Evolutionary conservation across 2,113 vertebrate species (phyloP).

Genomic region (Rhinopithecus roxellana): DNA sequence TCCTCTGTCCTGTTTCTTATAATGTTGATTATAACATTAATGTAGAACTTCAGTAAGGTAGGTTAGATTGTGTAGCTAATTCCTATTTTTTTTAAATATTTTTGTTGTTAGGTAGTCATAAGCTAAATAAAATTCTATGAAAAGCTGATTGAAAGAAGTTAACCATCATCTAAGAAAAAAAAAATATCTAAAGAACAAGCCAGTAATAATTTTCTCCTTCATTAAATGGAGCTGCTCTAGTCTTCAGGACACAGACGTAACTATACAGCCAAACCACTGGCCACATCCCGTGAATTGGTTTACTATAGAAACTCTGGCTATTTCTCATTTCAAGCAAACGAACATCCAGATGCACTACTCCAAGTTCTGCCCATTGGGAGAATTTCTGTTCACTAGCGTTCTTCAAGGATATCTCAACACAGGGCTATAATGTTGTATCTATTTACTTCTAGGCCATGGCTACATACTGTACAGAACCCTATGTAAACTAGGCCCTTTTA

Average conservation of each 20-base stretch:
- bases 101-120: not conserved
- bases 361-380: not conserved
- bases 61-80: not conserved
- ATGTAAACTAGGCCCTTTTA: not conserved
- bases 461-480: not conserved
- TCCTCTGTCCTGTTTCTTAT: not conserved
- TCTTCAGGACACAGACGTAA: not conserved
- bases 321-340: not conserved
- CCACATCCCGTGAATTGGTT: not conserved
- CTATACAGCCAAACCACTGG: not conserved
- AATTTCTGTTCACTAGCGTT: not conserved
- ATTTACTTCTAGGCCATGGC: not conserved
- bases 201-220: not conserved
- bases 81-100: not conserved
- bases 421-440: not conserved
- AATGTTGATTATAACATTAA: not conserved
- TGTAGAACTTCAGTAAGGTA: not conserved
- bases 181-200: not conserved
- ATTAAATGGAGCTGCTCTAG: not conserved
- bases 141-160: not conserved
- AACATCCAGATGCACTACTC: not conserved
- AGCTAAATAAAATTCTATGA: not conserved
- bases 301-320: not conserved
- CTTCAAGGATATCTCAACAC: not conserved
- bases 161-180: not conserved